Conservation (phyloP, 1,140 invertebrate genomes). For the Euwallacea similis region DNA sequence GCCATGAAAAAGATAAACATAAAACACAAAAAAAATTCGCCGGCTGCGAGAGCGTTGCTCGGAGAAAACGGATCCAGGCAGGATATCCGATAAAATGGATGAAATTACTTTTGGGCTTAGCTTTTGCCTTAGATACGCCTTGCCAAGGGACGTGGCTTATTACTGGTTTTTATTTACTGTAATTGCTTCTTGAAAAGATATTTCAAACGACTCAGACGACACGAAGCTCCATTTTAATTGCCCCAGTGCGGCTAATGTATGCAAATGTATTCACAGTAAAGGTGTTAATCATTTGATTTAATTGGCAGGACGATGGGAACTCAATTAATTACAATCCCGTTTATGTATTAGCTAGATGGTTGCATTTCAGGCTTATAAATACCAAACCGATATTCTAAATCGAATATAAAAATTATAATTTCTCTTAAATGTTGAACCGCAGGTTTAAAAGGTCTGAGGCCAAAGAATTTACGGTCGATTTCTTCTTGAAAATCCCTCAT, state of each 20-base stretch:
- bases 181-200: no score
- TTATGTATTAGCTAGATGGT: no score
- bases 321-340: no score
- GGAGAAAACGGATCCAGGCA: constrained; percentile 6
- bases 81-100: constrained; percentile 26
- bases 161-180: not conserved
- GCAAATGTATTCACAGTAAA: not conserved
- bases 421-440: not conserved
- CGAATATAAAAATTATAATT: not conserved
- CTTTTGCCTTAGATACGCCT: not conserved
- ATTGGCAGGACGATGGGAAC: not conserved
- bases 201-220: no score
- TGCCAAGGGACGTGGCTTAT: constrained; percentile 5
- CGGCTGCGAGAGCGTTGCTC: constrained; percentile 5
- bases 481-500: no score
- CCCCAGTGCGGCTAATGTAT: not conserved
- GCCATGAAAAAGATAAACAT: constrained; percentile 28
- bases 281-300: not conserved
- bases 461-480: no score
- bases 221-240: not conserved
- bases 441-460: no score
- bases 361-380: no score
- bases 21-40: constrained; percentile 18
- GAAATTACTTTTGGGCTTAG: constrained; percentile 9
- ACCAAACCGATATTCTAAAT: no score